A percentile compares a stretch with the other conserved stretches of the same genome.
These are phyloP conservation scores for Saxidomus purpurata DNA, from an alignment of 1,140 invertebrate genomes.

Conservation along the genomic window DNA sequence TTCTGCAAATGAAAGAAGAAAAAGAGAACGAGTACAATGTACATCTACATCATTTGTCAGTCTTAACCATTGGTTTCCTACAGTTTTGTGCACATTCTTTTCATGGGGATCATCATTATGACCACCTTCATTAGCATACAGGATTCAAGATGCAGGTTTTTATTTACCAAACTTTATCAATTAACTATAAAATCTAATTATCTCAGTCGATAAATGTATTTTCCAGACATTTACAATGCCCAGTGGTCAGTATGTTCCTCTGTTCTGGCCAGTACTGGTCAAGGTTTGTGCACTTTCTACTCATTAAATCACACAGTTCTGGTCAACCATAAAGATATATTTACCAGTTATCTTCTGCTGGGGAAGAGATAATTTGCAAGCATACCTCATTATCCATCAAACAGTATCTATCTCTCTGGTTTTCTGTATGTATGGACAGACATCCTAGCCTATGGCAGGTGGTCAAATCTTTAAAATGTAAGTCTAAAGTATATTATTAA, in stretches of 20 bases:
- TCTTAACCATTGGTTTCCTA: too few species aligned
- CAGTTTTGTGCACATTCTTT: too few species aligned
- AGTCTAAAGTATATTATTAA: too few species aligned
- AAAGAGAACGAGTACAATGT: too few species aligned
- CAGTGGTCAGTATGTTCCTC: slow-evolving; percentile 35
- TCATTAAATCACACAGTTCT: slow-evolving; percentile 45
- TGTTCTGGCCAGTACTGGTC: slow-evolving; percentile 31
- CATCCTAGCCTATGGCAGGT: too few species aligned
- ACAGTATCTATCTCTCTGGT: too few species aligned
- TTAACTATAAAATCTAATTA: slow-evolving; percentile 58
- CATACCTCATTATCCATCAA: too few species aligned
- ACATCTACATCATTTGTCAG: too few species aligned
- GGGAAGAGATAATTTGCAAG: too few species aligned
- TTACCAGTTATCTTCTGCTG: background rate
- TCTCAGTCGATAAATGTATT: background rate
- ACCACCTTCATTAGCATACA: background rate
- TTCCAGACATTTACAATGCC: slow-evolving; percentile 30
- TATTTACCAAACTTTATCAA: slow-evolving; percentile 44
- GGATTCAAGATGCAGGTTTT: slow-evolving; percentile 1
- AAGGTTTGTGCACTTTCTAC: slow-evolving; percentile 36
- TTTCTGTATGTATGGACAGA: too few species aligned
- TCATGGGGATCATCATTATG: background rate
- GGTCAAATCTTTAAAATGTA: too few species aligned
- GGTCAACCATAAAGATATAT: slow-evolving; percentile 33
- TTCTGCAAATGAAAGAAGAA: too few species aligned